Evolutionary conservation across 2,797 vertebrate species (phyloP), one percentile per base, ranked within the genome.

Genomic region (Sebastes oblongus): DNA sequence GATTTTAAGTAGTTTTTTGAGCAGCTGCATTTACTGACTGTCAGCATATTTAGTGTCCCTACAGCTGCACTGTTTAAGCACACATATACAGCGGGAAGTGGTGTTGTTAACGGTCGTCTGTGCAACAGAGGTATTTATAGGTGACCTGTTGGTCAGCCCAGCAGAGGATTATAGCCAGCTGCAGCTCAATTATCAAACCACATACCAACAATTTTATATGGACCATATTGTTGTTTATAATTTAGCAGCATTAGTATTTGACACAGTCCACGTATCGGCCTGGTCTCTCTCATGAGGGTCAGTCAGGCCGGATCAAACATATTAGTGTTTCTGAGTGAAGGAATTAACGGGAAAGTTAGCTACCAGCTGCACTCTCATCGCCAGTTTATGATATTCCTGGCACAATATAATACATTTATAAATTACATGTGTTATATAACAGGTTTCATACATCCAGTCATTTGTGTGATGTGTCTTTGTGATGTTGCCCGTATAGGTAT

Each of bases 41-140:
- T 90, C 89, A 89, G 86, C 89, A 68, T 78, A 73, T 82, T 88
- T 62, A 50, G 61, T 58, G 67, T 69, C 32, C 36, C 30, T 61
- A 16, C 89, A 89, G 87, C 88, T 92, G 88, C 80, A 77, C 68
- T 62, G 75, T 78, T 78, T 80, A 83, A 87, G 85, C 74, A 70
- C 66, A 59, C 70, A 27, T 50, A 72, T 68, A 65, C 77, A 77
- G 66, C 80, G 82, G 78, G 92, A 91, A 91, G 62, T 79, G 80
- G 72, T 50, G 32, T 77, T 85, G 82, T 89, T 91, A 88, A 90
- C 66, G 80, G 81, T 90, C 69, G 78, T 83, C 86, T 72, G 86
- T 81, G 82, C 88, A 92, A 82, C 86, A 75, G 77, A 82, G 66
- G 89, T 92, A 91, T 92, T 93, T 92, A 93, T 91, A 82, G 89